These are phyloP conservation scores for Somateria mollissima DNA, from an alignment of 2,797 vertebrate species.

Conservation along the genomic window DNA sequence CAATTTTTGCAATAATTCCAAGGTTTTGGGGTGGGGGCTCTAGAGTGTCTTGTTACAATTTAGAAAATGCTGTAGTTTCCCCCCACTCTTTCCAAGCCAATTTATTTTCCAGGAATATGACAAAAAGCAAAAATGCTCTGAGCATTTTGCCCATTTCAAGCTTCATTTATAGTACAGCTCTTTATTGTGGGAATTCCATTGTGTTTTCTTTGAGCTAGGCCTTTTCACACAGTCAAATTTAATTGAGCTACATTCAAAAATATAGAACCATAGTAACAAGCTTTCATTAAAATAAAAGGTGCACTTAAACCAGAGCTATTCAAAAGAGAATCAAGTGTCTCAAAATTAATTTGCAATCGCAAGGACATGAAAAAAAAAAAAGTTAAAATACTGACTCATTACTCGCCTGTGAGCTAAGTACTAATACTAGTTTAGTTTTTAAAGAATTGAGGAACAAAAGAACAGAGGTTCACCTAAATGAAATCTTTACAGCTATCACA, in stretches of 20 bases:
- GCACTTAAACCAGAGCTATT: slow-evolving; percentile 61
- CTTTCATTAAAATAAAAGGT: slow-evolving; percentile 36
- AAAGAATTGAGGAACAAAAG: slow-evolving; percentile 47
- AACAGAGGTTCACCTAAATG: slow-evolving; percentile 27
- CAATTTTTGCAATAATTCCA: not conserved
- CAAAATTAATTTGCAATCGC: slow-evolving; percentile 61
- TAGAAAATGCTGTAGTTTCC: not conserved
- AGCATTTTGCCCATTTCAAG: not conserved
- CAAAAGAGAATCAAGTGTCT: slow-evolving; percentile 49
- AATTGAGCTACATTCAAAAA: slow-evolving; percentile 70
- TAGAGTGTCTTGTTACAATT: not conserved
- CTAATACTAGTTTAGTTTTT: slow-evolving; percentile 23
- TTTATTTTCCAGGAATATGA: slow-evolving; percentile 1
- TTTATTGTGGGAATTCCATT: slow-evolving; percentile 52
- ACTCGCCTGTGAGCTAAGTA: not conserved
- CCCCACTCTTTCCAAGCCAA: not conserved
- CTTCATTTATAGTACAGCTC: slow-evolving; percentile 9
- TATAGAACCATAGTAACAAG: slow-evolving; percentile 45
- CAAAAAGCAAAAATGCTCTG: not conserved
- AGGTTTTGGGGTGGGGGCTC: not conserved
- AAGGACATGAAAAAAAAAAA: slow-evolving; percentile 48
- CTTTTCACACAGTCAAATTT: slow-evolving; percentile 60
- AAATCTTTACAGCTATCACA: slow-evolving; percentile 27
- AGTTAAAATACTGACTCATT: not conserved
- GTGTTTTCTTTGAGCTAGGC: slow-evolving; percentile 15